These are phyloP conservation scores for Mormyrus hasselquistii DNA, from an alignment of 2,797 vertebrate species.

Conservation along the genomic window DNA sequence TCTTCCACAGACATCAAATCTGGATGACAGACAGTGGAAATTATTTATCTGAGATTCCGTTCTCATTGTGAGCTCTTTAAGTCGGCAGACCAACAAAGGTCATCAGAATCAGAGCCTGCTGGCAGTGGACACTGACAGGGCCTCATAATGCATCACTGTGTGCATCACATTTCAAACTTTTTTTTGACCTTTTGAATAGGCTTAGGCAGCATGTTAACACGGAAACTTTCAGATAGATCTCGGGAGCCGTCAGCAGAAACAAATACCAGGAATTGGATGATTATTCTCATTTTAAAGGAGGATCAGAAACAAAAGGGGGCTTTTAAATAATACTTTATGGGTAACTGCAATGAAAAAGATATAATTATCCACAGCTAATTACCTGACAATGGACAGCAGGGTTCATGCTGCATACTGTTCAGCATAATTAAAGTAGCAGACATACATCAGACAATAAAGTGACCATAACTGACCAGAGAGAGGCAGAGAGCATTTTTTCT, in stretches of 20 bases:
- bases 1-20: conserved; percentile 68
- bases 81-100: conserved; percentile 72
- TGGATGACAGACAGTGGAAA: conserved; percentile 67
- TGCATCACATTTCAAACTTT: conserved; percentile 40
- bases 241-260: conserved; percentile 62
- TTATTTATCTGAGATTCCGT: conserved; percentile 67
- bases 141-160: conserved; percentile 33
- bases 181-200: conserved; percentile 61
- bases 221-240: conserved; percentile 71
- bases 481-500: background rate
- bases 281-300: background rate
- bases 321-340: background rate
- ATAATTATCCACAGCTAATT: conserved; percentile 4
- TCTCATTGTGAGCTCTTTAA: conserved; percentile 65
- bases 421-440: background rate
- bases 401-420: background rate
- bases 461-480: background rate
- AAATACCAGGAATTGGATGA: background rate
- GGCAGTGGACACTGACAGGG: conserved; percentile 56
- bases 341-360: background rate
- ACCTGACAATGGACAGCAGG: background rate
- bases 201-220: conserved; percentile 60
- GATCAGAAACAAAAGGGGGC: background rate
- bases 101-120: conserved; percentile 52
- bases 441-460: background rate